phyloP scores from a whole-genome alignment of 2,113 vertebrate species.

The Lasiurus cinereus region DNA sequence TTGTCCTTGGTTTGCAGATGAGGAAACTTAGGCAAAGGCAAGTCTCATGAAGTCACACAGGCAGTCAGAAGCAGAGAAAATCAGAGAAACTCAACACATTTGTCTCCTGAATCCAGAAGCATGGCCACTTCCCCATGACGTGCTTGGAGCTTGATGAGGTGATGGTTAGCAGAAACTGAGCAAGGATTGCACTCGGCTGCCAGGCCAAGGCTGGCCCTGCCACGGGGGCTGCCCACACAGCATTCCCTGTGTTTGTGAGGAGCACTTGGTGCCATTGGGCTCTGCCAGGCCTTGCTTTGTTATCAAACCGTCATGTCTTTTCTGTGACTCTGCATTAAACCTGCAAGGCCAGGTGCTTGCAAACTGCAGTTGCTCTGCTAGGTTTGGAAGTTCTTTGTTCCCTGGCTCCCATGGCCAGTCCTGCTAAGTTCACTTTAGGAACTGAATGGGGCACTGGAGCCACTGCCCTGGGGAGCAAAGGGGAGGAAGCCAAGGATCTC shows the following conservation, averaged over 20 bases:
- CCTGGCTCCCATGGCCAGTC: not conserved
- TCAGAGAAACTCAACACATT: not conserved
- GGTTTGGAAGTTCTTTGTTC: not conserved
- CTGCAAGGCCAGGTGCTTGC: not conserved
- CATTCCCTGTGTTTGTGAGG: not conserved
- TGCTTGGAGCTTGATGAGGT: not conserved
- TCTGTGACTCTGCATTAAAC: not conserved
- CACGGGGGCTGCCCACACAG: not conserved
- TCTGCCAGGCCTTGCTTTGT: not conserved
- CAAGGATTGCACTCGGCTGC: not conserved
- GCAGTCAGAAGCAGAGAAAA: not conserved
- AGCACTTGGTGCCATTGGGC: not conserved
- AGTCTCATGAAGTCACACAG: not conserved
- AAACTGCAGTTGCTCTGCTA: not conserved
- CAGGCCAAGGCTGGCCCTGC: not conserved
- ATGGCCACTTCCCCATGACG: fast-evolving
- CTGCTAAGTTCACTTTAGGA: not conserved
- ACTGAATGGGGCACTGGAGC: not conserved
- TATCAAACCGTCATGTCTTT: not conserved
- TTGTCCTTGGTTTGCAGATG: not conserved
- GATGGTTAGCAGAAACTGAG: not conserved
- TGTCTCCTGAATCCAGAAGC: not conserved
- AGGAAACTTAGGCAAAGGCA: not conserved
- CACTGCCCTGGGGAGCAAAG: too few relatives aligned
- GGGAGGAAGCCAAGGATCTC: not conserved